phyloP scores from a whole-genome alignment of 2,888 invertebrate species.

The Disparrhopalites patrizii region DNA sequence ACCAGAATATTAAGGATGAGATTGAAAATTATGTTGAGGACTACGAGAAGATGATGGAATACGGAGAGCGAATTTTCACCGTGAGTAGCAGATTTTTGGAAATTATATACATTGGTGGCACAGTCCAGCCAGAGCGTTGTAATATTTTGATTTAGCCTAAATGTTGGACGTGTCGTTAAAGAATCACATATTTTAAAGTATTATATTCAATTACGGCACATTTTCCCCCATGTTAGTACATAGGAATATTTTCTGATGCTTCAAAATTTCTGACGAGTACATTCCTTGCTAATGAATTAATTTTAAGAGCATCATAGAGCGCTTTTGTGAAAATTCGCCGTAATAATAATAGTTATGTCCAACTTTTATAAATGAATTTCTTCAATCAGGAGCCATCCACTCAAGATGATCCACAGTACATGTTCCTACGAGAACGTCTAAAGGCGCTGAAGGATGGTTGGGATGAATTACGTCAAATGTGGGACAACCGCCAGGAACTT shows the following conservation, averaged over 20 bases:
- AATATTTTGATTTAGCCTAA: no score
- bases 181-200: no score
- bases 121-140: no score
- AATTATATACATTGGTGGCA: no score
- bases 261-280: no score
- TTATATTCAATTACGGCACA: no score
- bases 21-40: slow-evolving; percentile 99
- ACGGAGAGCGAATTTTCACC: slow-evolving; percentile 90
- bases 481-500: slow-evolving; percentile 95
- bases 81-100: slow-evolving; percentile 54
- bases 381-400: slow-evolving; percentile 66
- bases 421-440: slow-evolving; percentile 97
- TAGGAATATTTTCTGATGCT: no score
- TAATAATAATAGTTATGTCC: neutral
- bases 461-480: slow-evolving; percentile 99
- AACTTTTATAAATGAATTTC: neutral
- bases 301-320: no score
- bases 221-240: no score
- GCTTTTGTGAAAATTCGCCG: no score
- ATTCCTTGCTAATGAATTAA: no score
- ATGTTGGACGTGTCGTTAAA: no score
- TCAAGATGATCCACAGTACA: slow-evolving; percentile 97
- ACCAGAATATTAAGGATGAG: slow-evolving; percentile 97
- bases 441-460: slow-evolving; percentile 98
- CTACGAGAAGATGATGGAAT: slow-evolving; percentile 99